phyloP scores from a whole-genome alignment of 1,140 invertebrate species.

The Zaprionus africanus region DNA sequence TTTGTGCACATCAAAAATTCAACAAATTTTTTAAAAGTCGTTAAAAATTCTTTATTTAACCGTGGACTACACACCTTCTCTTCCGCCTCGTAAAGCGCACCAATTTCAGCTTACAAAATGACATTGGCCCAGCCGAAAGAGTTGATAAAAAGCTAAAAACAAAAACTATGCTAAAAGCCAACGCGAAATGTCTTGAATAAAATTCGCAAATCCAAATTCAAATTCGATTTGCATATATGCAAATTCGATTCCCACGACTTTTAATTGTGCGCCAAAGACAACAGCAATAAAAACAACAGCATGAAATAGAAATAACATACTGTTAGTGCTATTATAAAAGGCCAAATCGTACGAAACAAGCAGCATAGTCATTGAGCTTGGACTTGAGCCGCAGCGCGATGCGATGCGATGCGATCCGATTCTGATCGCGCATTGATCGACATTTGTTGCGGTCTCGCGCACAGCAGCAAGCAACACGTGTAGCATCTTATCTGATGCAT shows the following conservation, averaged over 20 bases:
- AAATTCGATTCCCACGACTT: slow-evolving; percentile 79
- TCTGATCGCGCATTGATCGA: slow-evolving; percentile 42
- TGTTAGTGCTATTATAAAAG: slow-evolving; percentile 18
- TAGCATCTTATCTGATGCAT: slow-evolving; percentile 33
- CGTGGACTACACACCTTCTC: slow-evolving; percentile 23
- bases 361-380: slow-evolving; percentile 39
- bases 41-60: slow-evolving; percentile 28
- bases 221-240: slow-evolving; percentile 69
- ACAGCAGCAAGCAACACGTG: slow-evolving; percentile 26
- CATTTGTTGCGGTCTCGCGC: slow-evolving; percentile 22
- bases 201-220: slow-evolving; percentile 43
- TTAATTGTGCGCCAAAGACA: slow-evolving; percentile 59
- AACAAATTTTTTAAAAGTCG: slow-evolving; percentile 25
- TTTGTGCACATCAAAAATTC: slow-evolving; percentile 23
- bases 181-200: slow-evolving; percentile 19
- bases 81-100: slow-evolving; percentile 47
- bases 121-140: slow-evolving; percentile 49
- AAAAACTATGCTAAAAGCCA: slow-evolving; percentile 33
- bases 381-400: slow-evolving; percentile 26
- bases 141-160: slow-evolving; percentile 9
- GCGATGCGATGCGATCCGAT: slow-evolving; percentile 38
- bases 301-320: slow-evolving; percentile 22
- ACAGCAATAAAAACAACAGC: slow-evolving; percentile 19
- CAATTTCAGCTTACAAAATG: slow-evolving; percentile 61
- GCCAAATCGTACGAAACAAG: slow-evolving; percentile 38